These are phyloP conservation scores for Hymenopus coronatus DNA, from an alignment of 2,888 invertebrate species.

Conservation along the genomic window DNA sequence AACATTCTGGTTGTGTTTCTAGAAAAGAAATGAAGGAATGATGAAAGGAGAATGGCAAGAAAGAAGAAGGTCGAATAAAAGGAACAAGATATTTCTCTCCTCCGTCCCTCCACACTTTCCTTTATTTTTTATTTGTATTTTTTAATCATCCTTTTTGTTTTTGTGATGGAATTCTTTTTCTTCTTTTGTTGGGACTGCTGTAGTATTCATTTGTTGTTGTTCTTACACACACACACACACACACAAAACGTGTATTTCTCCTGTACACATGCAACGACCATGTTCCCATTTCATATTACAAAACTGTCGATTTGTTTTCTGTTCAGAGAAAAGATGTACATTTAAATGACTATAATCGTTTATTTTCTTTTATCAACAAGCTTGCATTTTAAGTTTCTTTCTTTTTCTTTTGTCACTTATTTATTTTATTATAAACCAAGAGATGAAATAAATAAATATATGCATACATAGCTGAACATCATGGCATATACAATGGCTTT, in stretches of 20 bases:
- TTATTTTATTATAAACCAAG: too few species aligned
- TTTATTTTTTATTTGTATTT: neutral
- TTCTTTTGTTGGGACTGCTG: neutral
- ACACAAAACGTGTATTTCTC: neutral
- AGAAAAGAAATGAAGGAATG: constrained; percentile 10
- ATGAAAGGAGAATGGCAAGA: constrained; percentile 19
- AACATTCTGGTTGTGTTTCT: constrained; percentile 8
- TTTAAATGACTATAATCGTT: too few species aligned
- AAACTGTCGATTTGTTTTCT: neutral
- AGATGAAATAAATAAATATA: too few species aligned
- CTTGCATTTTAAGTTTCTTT: too few species aligned
- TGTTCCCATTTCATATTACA: neutral
- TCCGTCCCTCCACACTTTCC: neutral
- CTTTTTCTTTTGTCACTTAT: too few species aligned
- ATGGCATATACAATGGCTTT: too few species aligned
- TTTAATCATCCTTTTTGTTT: neutral
- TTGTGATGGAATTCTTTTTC: neutral
- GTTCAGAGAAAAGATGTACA: too few species aligned
- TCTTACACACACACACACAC: neutral
- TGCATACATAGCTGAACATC: too few species aligned
- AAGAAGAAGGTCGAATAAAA: constrained; percentile 14
- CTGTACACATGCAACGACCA: neutral
- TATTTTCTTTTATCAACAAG: too few species aligned
- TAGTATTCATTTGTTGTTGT: neutral
- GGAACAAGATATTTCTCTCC: neutral